phyloP scores from a whole-genome alignment of 2,797 vertebrate species.

The Takifugu rubripes region DNA sequence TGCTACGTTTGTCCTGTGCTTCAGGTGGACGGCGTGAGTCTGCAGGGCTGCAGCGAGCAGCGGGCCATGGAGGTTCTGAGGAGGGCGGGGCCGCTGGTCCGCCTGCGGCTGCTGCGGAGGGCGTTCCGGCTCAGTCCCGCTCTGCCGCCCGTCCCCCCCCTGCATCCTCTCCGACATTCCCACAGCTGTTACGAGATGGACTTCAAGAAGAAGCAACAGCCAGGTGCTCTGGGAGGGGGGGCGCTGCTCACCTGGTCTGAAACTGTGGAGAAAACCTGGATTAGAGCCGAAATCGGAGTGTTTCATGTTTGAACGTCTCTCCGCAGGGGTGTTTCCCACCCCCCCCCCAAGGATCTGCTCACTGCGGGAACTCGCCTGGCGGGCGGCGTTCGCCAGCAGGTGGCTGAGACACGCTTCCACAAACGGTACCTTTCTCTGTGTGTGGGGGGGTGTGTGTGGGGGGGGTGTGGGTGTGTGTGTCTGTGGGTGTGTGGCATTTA shows the following conservation, averaged over 20 bases:
- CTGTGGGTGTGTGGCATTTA: constrained; percentile 1
- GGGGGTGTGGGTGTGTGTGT: background rate
- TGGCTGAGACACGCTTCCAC: constrained; percentile 53
- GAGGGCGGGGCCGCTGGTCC: constrained; percentile 83
- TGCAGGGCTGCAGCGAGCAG: constrained; percentile 91
- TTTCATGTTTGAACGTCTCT: background rate
- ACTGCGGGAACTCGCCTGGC: constrained; percentile 67
- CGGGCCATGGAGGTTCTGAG: constrained; percentile 86
- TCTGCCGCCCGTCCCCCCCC: constrained; percentile 50
- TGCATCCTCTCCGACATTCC: constrained; percentile 55
- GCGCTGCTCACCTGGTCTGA: background rate
- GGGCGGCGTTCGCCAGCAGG: constrained; percentile 57
- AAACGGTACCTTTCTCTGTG: constrained; percentile 52
- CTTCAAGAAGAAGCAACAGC: constrained; percentile 66
- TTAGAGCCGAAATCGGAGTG: constrained; percentile 4
- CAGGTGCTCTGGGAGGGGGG: constrained; percentile 49
- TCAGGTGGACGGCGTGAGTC: constrained; percentile 89
- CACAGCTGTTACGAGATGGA: constrained; percentile 57
- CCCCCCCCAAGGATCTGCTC: constrained; percentile 60
- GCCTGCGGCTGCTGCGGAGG: constrained; percentile 80
- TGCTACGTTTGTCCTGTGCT: background rate
- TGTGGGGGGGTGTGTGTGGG: constrained; percentile 45
- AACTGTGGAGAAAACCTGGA: background rate
- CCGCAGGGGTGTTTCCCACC: constrained; percentile 9
- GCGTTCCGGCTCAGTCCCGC: constrained; percentile 67